Evolutionary conservation across 2,888 invertebrate genomes (phyloP), one percentile per base, ranked within the genome.

Genomic region (Andrena praecox): DNA sequence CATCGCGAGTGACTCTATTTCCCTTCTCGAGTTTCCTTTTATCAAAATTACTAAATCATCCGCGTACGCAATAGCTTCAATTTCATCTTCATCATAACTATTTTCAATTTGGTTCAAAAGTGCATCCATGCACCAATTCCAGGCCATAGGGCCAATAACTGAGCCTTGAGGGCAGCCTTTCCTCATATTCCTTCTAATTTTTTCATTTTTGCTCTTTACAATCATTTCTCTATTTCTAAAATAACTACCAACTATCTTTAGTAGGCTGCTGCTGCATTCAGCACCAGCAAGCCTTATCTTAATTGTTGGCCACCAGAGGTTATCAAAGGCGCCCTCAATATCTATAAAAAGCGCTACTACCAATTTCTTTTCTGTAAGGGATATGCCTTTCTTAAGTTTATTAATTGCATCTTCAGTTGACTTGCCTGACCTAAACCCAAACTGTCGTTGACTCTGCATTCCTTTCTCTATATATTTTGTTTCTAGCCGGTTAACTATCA

Each of bases 261-360:
- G 0, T 24, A 50, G n/a, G 1, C 4, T 16, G 52, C n/a, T 33
- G 33, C 62, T 50, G 24, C 73, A 69, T 1, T 33, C 4, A 1
- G 62, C 35, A 2, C 16, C 16, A 2, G 2, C 48, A 10, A 73
- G 8, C 29, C 63, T 35, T 1, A 0, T 12, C 1, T 42, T n/a
- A 1, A 78, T 73, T 2, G 54, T 24, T 4, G 62, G 68, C 78
- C 72, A 78, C 69, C 73, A 78, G 0, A 78, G n/a, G 16, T 72
- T 60, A 8, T 75, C 75, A 29, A 62, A 75, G 0, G 75, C 68
- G 2, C 68, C 75, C 12, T 50, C 50, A 1, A 75, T 75, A 2
- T 75, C 75, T 10, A 68, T 12, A n/a, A 68, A 68, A 0, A 75
- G 2, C 0, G 52, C 42, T 16, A 69, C 8, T 0, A 52, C 52